These are phyloP conservation scores for Neoascia interrupta DNA, from an alignment of 2,888 invertebrate species.

Conservation along the genomic window DNA sequence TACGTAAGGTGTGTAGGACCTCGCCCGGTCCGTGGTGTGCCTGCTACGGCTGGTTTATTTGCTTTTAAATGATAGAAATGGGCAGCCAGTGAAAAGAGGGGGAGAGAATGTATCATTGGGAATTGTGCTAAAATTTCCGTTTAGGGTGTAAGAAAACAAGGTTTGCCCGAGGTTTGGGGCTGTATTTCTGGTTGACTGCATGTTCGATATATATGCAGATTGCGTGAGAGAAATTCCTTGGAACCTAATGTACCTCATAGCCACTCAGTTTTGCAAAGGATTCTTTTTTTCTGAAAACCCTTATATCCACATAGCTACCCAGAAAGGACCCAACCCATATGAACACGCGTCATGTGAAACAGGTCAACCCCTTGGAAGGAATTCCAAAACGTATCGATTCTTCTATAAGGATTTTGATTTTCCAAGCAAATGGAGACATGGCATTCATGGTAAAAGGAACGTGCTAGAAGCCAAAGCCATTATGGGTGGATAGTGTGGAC, in stretches of 20 bases:
- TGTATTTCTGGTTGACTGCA: constrained; percentile 53
- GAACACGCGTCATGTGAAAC: no score
- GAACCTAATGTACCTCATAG: constrained; percentile 12
- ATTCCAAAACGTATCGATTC: constrained; percentile 38
- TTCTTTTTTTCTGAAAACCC: no score
- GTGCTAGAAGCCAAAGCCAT: background rate
- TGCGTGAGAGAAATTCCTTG: constrained; percentile 57
- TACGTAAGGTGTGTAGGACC: constrained; percentile 9
- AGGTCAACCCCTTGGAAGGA: background rate
- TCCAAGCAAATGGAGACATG: constrained; percentile 35
- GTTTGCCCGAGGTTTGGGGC: constrained; percentile 6
- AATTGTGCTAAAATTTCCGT: constrained; percentile 6
- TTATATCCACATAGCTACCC: no score
- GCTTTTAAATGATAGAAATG: constrained; percentile 37
- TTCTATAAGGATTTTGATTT: constrained; percentile 35
- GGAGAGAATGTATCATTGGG: background rate
- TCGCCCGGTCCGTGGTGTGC: background rate
- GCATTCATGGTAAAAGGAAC: constrained; percentile 17
- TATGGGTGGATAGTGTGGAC: background rate
- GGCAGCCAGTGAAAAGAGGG: background rate
- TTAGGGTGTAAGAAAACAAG: constrained; percentile 13
- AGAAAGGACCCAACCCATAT: no score
- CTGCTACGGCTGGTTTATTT: constrained; percentile 36
- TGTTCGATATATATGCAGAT: constrained; percentile 58
- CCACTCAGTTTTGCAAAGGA: background rate